Evolutionary conservation across 2,888 invertebrate species (phyloP).

Genomic region (Idaea dimidiata): DNA sequence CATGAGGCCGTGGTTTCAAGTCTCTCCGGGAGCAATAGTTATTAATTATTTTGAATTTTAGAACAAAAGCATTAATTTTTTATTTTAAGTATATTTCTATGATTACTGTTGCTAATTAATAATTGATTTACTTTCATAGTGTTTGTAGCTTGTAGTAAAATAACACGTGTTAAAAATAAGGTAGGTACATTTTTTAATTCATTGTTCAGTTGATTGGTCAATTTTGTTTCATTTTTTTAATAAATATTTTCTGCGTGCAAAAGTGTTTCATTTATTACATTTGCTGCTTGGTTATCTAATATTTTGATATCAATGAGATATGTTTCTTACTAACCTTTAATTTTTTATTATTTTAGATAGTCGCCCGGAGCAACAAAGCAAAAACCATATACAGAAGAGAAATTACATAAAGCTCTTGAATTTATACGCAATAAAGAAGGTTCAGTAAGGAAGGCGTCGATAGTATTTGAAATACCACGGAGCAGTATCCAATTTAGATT

Average conservation of each 20-base stretch:
- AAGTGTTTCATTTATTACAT: neutral
- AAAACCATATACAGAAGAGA: neutral
- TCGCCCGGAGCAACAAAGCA: neutral
- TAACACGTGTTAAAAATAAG: neutral
- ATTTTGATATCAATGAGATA: neutral
- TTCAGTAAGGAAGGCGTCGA: conserved; percentile 9
- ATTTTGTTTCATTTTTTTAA: neutral
- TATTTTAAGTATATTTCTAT: too few relatives aligned
- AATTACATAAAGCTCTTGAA: conserved; percentile 6
- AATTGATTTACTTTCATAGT: too few relatives aligned
- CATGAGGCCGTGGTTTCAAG: too few relatives aligned
- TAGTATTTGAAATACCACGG: conserved; percentile 12
- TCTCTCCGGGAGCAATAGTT: too few relatives aligned
- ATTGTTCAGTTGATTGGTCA: neutral
- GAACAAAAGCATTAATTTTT: too few relatives aligned
- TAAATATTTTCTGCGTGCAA: neutral
- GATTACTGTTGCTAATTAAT: too few relatives aligned
- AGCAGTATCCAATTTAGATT: conserved; percentile 4
- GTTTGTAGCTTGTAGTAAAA: too few relatives aligned
- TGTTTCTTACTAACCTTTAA: neutral
- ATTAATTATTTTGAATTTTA: too few relatives aligned
- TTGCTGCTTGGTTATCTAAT: neutral
- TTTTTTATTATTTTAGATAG: neutral
- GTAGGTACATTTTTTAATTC: neutral
- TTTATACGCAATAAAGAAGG: conserved; percentile 12